Evolutionary conservation across 2,113 vertebrate species (phyloP), one percentile per base, ranked within the genome.

Genomic region (Platysternon megacephalum): DNA sequence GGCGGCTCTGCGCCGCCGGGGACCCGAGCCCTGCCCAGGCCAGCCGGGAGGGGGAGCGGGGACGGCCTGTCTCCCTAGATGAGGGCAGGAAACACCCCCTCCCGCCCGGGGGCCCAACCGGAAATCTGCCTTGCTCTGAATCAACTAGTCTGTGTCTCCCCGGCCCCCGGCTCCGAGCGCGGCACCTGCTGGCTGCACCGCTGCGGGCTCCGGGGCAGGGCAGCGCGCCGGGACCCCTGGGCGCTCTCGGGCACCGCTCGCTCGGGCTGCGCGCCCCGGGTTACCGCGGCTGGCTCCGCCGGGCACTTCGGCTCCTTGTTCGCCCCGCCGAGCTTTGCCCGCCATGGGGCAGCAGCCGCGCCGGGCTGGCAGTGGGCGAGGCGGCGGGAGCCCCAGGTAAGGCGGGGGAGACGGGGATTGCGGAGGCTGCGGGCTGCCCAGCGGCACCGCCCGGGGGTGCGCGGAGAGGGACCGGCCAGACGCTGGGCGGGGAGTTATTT

Each of bases 61-160:
- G 86, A 78, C 83, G 85, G 82, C 22, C 79, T 72, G 79, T 90
- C 46, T 53, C 4, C 65, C 79, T 1, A 29, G n/a, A 76, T 78
- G 79, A 74, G 88, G 49, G 53, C 87, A 68, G 82, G 74, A 93
- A 81, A 79, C 88, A 58, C 79, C 61, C 44, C 68, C 76, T 39
- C 65, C 35, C 35, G 35, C 17, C 65, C 65, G 7, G 65, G 65
- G 61, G 35, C 35, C 91, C 72, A 32, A 86, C 94, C 78, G 92
- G 93, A 97, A 95, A 94, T 79, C 95, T 86, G 91, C 46, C 5
- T 61, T 61, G 83, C 81, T 86, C 56, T 12, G 92, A 96, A 96
- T 96, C 94, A 90, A 76, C 58, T 52, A 58, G 74, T 80, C 72
- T n/a, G 35, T 81, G 44, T 44, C 28, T 48, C 39, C 84, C 88